Conservation (phyloP, 2,888 invertebrate species). For the Parelbella ahira region DNA sequence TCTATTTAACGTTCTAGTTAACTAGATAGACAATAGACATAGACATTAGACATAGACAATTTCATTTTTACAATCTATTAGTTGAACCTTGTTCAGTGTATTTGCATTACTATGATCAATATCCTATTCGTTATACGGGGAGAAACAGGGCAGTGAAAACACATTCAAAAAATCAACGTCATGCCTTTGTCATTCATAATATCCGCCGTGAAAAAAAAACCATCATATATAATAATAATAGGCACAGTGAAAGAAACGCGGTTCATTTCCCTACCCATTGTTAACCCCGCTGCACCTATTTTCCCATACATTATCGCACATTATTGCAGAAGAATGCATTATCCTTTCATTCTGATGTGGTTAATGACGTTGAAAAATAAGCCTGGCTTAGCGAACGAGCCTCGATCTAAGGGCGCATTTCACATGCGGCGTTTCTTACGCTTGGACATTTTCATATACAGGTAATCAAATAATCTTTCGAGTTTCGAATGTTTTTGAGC, state of each 20-base stretch:
- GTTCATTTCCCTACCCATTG: slow-evolving; percentile 19
- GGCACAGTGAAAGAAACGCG: no score
- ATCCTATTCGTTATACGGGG: no score
- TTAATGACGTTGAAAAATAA: slow-evolving; percentile 62
- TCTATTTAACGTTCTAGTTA: no score
- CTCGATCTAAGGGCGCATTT: slow-evolving; percentile 36
- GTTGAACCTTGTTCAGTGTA: no score
- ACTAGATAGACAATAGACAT: no score
- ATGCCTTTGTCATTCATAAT: slow-evolving; percentile 14
- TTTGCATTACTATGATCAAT: no score
- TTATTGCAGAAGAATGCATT: slow-evolving; percentile 46
- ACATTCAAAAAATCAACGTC: slow-evolving; percentile 6
- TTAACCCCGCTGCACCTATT: slow-evolving; percentile 33
- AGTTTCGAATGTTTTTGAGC: no score
- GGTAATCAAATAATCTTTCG: no score
- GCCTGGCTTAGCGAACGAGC: slow-evolving; percentile 42
- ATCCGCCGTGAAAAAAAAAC: slow-evolving; percentile 5
- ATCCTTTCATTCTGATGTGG: slow-evolving; percentile 47
- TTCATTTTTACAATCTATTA: no score
- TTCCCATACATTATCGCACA: slow-evolving; percentile 40
- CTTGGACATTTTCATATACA: neutral
- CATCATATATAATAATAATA: no score
- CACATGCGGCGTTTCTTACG: slow-evolving; percentile 6
- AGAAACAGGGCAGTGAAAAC: neutral
- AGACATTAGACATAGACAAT: no score